Percentiles rank a stretch among this genome's conserved stretches.
Conservation (phyloP, 2,113 vertebrate genomes). For the Laticauda colubrina region DNA sequence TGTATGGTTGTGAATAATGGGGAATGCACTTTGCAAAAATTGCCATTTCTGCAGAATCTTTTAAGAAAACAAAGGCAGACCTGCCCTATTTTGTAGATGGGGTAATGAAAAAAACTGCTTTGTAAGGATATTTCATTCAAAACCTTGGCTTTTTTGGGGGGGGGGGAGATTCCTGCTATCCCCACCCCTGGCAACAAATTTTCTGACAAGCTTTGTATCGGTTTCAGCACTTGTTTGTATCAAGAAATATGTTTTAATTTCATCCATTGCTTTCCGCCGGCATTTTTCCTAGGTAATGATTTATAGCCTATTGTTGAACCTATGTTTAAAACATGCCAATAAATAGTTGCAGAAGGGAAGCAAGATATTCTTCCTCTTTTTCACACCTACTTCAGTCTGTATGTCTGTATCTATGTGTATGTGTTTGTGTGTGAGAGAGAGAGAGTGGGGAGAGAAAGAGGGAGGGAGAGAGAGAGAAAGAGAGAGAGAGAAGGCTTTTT, state of each 20-base stretch:
- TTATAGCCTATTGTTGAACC: slow-evolving; percentile 60
- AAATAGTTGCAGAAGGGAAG: slow-evolving; percentile 32
- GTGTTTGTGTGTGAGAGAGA: not conserved
- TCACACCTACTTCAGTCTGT: slow-evolving; percentile 29
- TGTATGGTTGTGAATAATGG: not conserved
- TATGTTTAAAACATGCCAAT: slow-evolving; percentile 55
- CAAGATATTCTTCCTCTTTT: not conserved
- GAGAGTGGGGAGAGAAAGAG: too few relatives aligned
- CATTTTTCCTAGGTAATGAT: slow-evolving; percentile 60
- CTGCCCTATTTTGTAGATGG: not conserved
- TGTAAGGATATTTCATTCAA: not conserved
- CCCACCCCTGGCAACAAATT: slow-evolving; percentile 35
- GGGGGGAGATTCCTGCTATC: not conserved
- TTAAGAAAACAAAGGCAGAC: not conserved
- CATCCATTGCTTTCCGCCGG: slow-evolving; percentile 52
- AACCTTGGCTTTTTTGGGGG: not conserved
- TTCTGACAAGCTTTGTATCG: slow-evolving; percentile 50
- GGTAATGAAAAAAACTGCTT: not conserved
- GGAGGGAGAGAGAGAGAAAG: not conserved
- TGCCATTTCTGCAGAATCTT: not conserved
- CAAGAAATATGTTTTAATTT: slow-evolving; percentile 65
- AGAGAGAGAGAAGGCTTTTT: slow-evolving; percentile 4
- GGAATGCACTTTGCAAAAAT: not conserved
- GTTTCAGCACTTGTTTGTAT: slow-evolving; percentile 52
- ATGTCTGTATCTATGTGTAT: not conserved